A percentile compares a stretch with the other conserved stretches of the same genome.
These are phyloP conservation scores for Crenichthys baileyi DNA, from an alignment of 2,797 vertebrate genomes.

Conservation along the genomic window DNA sequence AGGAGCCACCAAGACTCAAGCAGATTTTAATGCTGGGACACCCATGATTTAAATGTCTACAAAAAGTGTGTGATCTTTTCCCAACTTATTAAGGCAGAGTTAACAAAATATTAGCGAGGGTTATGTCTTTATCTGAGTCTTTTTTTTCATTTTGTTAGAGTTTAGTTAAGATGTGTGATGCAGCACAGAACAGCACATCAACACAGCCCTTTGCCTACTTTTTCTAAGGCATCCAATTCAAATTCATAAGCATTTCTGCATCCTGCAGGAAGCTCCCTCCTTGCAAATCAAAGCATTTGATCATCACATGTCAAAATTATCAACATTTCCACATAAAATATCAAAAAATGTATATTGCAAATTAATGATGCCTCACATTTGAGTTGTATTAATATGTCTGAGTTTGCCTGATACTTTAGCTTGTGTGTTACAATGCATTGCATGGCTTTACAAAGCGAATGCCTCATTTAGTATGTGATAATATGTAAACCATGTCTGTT, in stretches of 20 bases:
- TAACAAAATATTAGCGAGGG: no score
- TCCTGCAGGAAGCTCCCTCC: background rate
- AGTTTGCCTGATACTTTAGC: conserved; percentile 36
- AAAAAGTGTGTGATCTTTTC: no score
- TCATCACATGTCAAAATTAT: background rate
- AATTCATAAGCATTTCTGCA: no score
- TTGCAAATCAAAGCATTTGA: background rate
- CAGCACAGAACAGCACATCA: no score
- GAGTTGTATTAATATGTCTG: conserved; percentile 32
- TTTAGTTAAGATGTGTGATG: no score
- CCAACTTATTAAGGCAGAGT: no score
- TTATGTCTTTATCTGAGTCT: no score
- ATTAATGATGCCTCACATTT: conserved; percentile 52
- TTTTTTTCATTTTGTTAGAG: no score
- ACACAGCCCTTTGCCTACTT: no score
- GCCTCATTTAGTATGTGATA: conserved; percentile 42
- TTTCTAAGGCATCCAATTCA: no score
- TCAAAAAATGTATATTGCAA: background rate
- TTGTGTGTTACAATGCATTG: conserved; percentile 35
- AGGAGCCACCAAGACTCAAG: background rate
- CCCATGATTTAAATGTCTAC: background rate
- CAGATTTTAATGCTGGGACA: background rate
- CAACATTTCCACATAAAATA: background rate
- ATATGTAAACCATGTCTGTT: conserved; percentile 37
- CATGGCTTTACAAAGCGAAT: conserved; percentile 33